Evolutionary conservation across 2,113 vertebrate genomes (phyloP), one percentile per base, ranked within the genome.

Genomic region (Synchiropus splendidus): DNA sequence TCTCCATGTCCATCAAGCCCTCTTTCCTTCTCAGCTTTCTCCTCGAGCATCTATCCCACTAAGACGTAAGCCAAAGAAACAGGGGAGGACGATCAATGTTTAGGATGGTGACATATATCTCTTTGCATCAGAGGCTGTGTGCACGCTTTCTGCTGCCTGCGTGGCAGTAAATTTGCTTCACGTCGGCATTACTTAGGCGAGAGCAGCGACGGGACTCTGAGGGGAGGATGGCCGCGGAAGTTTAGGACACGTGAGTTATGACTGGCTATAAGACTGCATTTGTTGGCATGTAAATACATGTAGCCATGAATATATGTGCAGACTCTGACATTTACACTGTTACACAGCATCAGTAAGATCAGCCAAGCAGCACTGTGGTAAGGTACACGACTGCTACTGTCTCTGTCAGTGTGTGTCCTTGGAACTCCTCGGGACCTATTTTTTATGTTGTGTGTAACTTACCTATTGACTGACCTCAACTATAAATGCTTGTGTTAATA

Each of bases 141-240:
- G 36, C 31, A 41, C 11, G 14, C 33, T 10, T 6, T 33, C 35
- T 17, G 58, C n/a, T n/a, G n/a, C n/a, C n/a, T n/a, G n/a, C n/a
- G n/a, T n/a, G n/a, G n/a, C 50, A 18, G 52, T 80, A 84, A 83
- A 83, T 75, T 59, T 72, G 53, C 57, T 83, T 83, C 80, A 82
- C 72, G 79, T 74, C 75, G 70, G 76, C 78, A 83, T 86, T 79
- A 82, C 79, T 82, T 81, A 82, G 47, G 40, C 11, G 35, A 36
- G 45, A 64, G 45, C 53, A 50, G 65, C 38, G 62, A 52, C 41
- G 30, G 12, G n/a, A n/a, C n/a, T n/a, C n/a, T n/a, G n/a, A n/a
- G n/a, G n/a, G n/a, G n/a, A 53, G 39, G 53, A 47, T 42, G 12
- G n/a, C 13, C 18, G 18, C 45, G 41, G 35, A 42, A n/a, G 5